Evolutionary conservation across 2,888 invertebrate genomes (phyloP), one percentile per base, ranked within the genome.

Genomic region (Stegana nigrithorax): DNA sequence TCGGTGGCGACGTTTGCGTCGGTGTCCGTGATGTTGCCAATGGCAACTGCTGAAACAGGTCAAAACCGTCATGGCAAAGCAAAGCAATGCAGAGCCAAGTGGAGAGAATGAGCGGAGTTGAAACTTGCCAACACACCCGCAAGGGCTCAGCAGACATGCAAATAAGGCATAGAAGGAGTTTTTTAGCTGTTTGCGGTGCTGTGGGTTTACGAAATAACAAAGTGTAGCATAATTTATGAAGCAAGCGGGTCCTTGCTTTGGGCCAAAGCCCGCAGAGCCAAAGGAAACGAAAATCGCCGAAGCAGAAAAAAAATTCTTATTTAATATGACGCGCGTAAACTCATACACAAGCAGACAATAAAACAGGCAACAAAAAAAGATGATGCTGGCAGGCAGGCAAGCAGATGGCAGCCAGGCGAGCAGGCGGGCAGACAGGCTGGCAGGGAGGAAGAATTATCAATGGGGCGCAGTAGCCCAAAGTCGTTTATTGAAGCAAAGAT

Each of bases 171-270:
- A 39, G n/a, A 39, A 39, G 7, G 17, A 42, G n/a, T 14, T 5
- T 29, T 29, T 7, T 29, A 7, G 10, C 10, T 29, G 5, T 29
- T 29, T 29, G 29, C 10, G 10, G 5, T 29, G 29, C 29, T 29
- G 5, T 29, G 29, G 63, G 55, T 68, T 55, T 65, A 63, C 59
- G 63, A 69, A 68, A 69, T 71, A 69, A 69, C 66, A 70, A 69
- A 69, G 65, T 71, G 71, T 69, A 63, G 60, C 65, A 68, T 68
- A 71, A 71, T 69, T 70, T 69, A 69, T 71, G 69, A 65, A 56
- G 63, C 62, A 59, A 10, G 42, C 17, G 42, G n/a, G 42, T 42
- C 42, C 42, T 42, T 39, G 51, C 51, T 14, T 25, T 26, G 51
- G 14, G 27, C n/a, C n/a, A n/a, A n/a, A n/a, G n/a, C n/a, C n/a